Conservation (phyloP, 2,113 vertebrate genomes). For the Notechis scutatus region DNA sequence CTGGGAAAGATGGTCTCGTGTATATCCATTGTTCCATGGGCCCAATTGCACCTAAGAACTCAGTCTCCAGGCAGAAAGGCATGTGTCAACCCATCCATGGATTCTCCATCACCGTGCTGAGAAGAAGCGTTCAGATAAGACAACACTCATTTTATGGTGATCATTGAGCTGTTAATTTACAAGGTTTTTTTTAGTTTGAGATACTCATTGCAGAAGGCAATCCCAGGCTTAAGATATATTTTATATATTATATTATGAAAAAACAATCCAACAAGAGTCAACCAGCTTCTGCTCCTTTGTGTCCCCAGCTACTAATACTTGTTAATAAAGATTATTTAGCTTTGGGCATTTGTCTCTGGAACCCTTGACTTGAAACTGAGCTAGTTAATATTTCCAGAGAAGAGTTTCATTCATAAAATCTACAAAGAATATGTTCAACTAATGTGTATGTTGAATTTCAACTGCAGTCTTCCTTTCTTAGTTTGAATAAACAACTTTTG, state of each 20-base stretch:
- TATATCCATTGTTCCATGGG: no score
- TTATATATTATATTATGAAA: conserved; percentile 21
- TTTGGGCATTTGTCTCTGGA: neutral
- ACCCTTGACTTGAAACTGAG: neutral
- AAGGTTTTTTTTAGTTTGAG: conserved; percentile 9
- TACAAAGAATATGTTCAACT: neutral
- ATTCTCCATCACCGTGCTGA: no score
- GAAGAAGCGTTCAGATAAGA: no score
- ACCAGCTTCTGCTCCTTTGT: conserved; percentile 13
- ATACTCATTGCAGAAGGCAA: neutral
- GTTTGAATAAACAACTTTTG: neutral
- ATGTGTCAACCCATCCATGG: no score
- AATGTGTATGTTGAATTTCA: neutral
- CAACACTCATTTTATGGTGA: neutral
- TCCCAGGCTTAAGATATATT: neutral
- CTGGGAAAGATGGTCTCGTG: no score
- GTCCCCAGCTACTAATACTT: neutral
- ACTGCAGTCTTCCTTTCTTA: neutral
- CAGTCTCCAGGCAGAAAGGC: no score
- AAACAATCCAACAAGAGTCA: neutral
- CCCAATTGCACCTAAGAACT: no score
- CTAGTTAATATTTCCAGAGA: neutral
- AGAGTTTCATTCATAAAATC: neutral
- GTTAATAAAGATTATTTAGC: neutral
- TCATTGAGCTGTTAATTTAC: conserved; percentile 11